phyloP scores from a whole-genome alignment of 2,888 invertebrate genomes.

The Caenorhabditis sp. region DNA sequence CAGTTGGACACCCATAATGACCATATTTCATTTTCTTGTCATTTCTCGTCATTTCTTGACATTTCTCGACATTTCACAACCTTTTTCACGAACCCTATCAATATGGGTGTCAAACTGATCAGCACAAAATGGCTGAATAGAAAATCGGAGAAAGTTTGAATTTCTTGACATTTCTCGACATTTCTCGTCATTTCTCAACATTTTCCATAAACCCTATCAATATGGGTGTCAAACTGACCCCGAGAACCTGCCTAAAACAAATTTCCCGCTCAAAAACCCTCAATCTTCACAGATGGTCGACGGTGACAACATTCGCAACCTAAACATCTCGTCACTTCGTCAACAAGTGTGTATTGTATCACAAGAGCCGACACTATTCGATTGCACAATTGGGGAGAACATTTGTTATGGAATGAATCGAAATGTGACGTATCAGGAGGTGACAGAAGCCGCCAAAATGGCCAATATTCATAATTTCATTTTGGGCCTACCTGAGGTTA shows the following conservation, averaged over 20 bases:
- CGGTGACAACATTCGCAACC: slow-evolving; percentile 76
- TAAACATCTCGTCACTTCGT: slow-evolving; percentile 79
- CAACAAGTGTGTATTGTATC: slow-evolving; percentile 74
- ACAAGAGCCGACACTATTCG: slow-evolving; percentile 59
- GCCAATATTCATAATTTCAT: slow-evolving; percentile 74
- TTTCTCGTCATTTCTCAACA: neutral
- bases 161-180: no score
- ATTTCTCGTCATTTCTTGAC: neutral
- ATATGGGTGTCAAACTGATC: no score
- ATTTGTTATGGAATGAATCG: slow-evolving; percentile 82
- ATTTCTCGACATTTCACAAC: neutral
- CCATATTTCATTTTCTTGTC: neutral
- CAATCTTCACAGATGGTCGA: slow-evolving; percentile 72
- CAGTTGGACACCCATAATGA: no score
- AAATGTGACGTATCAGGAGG: slow-evolving; percentile 67
- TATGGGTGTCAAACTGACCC: no score
- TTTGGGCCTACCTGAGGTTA: slow-evolving; percentile 69
- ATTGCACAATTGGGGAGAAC: slow-evolving; percentile 76
- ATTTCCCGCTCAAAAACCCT: neutral
- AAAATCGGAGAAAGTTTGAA: no score
- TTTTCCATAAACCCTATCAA: neutral
- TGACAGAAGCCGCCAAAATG: slow-evolving; percentile 71
- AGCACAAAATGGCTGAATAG: no score
- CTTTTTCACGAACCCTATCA: neutral
- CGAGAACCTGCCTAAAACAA: no score